Evolutionary conservation across 2,113 vertebrate species (phyloP), one percentile per base, ranked within the genome.

Genomic region (Carassius auratus): DNA sequence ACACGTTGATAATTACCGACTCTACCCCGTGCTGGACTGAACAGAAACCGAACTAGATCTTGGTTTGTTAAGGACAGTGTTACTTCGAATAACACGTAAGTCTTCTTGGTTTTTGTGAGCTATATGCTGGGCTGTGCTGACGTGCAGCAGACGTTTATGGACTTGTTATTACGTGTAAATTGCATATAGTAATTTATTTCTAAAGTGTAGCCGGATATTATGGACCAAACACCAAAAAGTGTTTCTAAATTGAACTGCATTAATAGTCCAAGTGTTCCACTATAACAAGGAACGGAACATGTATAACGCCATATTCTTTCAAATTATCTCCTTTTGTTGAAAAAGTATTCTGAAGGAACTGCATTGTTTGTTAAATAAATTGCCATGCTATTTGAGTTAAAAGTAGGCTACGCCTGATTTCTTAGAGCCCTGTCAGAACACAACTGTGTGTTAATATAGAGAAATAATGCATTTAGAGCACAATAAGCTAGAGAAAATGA

Each of bases 161-260:
- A 97, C 96, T 96, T 96, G 95, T 96, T 93, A 95, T 94, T 92
- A 96, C 95, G 93, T 98, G 97, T 99, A 99, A 97, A 98, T 97
- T 97, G 96, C 96, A 95, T 95, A 98, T 98, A 99, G 96, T 99
- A 99, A 99, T 99, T 99, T 99, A 99, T 99, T 98, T 95, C 94
- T 96, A 93, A 97, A 96, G 95, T 97, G 96, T 97, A 97, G 96
- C 96, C 95, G 94, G 95, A 96, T 96, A 94, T 96, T 95, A 94
- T 92, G 97, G 98, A 98, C 98, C 98, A 99, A 99, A 98, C 94
- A 94, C 95, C 95, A 93, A 86, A 94, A 96, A 96, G 95, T 97
- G 96, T 97, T 97, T 95, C 92, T 94, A 94, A 96, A 94, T 94
- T 95, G 92, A 97, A 95, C 93, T 96, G 92, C 95, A 95, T 96